Evolutionary conservation across 1,140 invertebrate species (phyloP), one percentile per base, ranked within the genome.

Genomic region (Diorhabda carinulata): DNA sequence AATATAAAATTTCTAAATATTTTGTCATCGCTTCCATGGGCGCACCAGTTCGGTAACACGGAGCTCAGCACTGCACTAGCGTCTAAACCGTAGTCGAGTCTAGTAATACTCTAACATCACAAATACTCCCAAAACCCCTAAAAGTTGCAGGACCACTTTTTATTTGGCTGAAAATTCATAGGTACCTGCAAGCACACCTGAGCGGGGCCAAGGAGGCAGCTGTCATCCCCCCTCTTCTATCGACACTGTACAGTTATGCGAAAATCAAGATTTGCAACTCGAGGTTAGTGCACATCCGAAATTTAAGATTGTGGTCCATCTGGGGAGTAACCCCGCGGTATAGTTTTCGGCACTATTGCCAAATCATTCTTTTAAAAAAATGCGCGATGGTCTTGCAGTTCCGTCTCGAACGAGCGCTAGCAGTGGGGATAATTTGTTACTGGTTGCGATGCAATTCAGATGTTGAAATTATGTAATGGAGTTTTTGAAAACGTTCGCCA

Each of bases 71-170:
- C 70, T 9, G 52, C 72, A 74, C 74, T 73, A 78, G 69, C 77
- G 79, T 80, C 79, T 81, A 81, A 81, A 73, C 76, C 76, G 75
- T 75, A 73, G 76, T 78, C 79, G 78, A 77, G 78, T 80, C 79
- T 81, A 81, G 79, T 76, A 81, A 81, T 80, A 81, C 79, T 81
- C 79, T 81, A 81, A 81, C 78, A 74, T 77, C 77, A 59, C 76
- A 77, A 75, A 73, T 78, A 78, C 73, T 77, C 77, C 79, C 77
- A 25, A 74, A 77, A 78, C 76, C 74, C 77, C 79, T 76, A 77
- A 79, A 80, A 80, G 73, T 79, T 78, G 79, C 77, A 80, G 80
- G 79, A 81, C 80, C 79, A 78, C 80, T 81, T 81, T 81, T 81
- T 81, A 79, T 81, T 79, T 76, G 77, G 74, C 76, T 78, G 79